Conservation (phyloP, 2,113 vertebrate genomes). For the Anser brachyrhynchus region DNA sequence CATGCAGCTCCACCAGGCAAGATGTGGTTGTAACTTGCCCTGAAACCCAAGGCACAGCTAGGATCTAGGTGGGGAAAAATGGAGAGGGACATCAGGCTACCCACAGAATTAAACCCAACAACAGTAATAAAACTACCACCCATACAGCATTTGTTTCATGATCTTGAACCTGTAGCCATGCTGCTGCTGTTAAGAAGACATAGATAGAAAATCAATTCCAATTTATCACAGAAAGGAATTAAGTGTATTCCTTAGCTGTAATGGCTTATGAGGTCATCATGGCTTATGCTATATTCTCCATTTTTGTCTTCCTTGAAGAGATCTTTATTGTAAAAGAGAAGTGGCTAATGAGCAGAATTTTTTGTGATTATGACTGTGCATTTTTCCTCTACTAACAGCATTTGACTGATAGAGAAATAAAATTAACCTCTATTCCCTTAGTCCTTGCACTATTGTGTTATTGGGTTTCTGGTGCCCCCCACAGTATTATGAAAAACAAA, state of each 20-base stretch:
- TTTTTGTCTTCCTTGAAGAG: conserved; percentile 51
- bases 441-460: neutral
- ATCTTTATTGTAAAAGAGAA: conserved; percentile 48
- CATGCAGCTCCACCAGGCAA: neutral
- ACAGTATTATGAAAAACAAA: neutral
- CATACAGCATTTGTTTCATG: neutral
- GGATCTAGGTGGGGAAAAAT: neutral
- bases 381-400: conserved; percentile 52
- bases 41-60: neutral
- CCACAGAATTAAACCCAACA: neutral
- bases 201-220: conserved; percentile 58
- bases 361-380: conserved; percentile 5
- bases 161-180: neutral
- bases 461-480: neutral
- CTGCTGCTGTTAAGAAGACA: neutral
- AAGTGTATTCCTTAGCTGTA: conserved; percentile 44
- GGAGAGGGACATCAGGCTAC: neutral
- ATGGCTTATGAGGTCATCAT: conserved; percentile 48
- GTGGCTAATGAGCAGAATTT: conserved; percentile 44
- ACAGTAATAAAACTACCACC: neutral
- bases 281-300: neutral
- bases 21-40: neutral
- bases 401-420: conserved; percentile 23
- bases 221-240: conserved; percentile 36
- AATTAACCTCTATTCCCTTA: neutral